A percentile compares a stretch with the other conserved stretches of the same genome.
Conservation (phyloP, 2,888 invertebrate genomes). For the Eulithis prunata region DNA sequence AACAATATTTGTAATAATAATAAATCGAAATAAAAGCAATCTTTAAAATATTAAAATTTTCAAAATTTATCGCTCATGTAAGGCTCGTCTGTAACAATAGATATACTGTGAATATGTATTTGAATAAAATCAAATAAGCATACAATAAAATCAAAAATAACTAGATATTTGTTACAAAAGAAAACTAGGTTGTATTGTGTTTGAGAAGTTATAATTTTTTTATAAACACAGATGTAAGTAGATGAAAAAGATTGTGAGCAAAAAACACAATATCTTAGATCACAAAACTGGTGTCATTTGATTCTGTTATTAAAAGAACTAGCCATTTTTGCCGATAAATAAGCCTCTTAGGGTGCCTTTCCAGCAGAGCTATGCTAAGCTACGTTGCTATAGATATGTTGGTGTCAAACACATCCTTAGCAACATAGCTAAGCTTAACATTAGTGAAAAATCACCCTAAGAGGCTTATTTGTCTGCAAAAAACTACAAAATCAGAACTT, state of each 20-base stretch:
- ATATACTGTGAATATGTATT: background rate
- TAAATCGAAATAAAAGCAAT: background rate
- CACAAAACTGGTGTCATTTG: background rate
- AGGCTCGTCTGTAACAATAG: background rate
- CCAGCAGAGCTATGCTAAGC: background rate
- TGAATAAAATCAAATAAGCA: too few species aligned
- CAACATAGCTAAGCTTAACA: too few species aligned
- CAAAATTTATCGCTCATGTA: slow-evolving; percentile 1
- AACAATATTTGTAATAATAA: slow-evolving; percentile 3
- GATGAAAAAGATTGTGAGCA: background rate
- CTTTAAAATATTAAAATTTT: background rate
- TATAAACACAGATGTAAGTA: background rate
- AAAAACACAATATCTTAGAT: background rate
- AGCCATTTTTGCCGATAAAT: background rate
- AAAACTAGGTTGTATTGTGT: too few species aligned
- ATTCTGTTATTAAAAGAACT: background rate
- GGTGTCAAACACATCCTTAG: too few species aligned
- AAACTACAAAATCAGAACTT: background rate
- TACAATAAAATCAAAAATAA: too few species aligned
- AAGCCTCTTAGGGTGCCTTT: background rate
- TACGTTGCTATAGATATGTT: too few species aligned
- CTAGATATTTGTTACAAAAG: too few species aligned
- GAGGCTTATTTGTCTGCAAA: too few species aligned
- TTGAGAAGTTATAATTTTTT: too few species aligned
- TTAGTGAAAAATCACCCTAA: too few species aligned